These are phyloP conservation scores for Palythoa caribaeorum DNA, from an alignment of 92 coral and sea anemone genomes.

Conservation along the genomic window DNA sequence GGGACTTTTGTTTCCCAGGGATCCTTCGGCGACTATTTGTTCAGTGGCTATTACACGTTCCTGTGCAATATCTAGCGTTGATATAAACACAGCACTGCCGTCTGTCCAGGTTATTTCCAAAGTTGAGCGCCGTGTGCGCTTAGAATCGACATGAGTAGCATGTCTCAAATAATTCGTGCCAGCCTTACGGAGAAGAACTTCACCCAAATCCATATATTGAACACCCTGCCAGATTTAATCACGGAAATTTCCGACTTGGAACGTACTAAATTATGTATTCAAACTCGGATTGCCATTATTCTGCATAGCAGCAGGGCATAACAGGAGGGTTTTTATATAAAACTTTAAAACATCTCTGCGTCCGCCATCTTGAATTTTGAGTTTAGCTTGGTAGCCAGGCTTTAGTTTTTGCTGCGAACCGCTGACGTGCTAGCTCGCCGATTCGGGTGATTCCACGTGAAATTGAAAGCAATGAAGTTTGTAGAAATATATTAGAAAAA, in stretches of 20 bases:
- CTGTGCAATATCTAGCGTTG: constrained; percentile 3
- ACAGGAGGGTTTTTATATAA: too few species aligned
- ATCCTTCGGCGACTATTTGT: not conserved
- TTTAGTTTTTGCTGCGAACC: not conserved
- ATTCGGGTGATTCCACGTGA: not conserved
- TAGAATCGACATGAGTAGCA: not conserved
- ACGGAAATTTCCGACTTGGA: not conserved
- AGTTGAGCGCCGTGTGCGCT: constrained; percentile 1
- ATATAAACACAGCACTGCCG: not conserved
- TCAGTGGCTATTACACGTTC: not conserved
- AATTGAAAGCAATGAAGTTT: not conserved
- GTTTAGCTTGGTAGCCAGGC: constrained; percentile 24
- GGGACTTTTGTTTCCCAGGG: constrained; percentile 32
- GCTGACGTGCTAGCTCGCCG: constrained; percentile 10
- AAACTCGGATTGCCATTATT: not conserved
- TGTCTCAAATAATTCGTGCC: constrained; percentile 41
- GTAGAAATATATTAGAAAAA: not conserved
- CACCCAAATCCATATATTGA: constrained; percentile 30
- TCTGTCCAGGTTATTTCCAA: constrained; percentile 30
- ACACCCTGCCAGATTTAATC: not conserved
- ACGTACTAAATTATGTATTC: not conserved
- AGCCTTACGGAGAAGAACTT: constrained; percentile 1
- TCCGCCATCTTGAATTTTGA: constrained; percentile 31
- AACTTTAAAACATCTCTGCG: not conserved
- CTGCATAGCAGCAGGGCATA: too few species aligned